phyloP scores from a whole-genome alignment of 2,113 vertebrate species.

The Cavia porcellus region DNA sequence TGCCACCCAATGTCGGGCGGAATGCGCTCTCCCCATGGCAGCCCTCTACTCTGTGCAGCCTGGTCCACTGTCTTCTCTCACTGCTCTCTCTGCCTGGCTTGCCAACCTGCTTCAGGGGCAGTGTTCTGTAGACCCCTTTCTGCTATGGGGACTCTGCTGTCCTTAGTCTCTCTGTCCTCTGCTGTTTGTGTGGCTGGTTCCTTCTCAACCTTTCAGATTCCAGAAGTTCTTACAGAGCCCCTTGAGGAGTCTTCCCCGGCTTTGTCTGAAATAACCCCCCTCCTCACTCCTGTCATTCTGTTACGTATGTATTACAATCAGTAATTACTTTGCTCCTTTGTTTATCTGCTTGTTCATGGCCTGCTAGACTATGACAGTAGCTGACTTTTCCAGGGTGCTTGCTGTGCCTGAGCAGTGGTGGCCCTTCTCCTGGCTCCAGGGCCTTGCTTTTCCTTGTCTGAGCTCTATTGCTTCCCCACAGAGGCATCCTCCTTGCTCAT shows the following conservation, averaged over 20 bases:
- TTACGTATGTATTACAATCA: not conserved
- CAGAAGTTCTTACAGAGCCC: not conserved
- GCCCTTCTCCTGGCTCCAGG: not conserved
- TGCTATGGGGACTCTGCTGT: not conserved
- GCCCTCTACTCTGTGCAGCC: not conserved
- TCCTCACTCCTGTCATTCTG: not conserved
- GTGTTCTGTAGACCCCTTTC: not conserved
- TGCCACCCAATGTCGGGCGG: not conserved
- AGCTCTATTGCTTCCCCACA: not conserved
- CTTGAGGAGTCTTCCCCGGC: not conserved
- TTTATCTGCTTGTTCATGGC: not conserved
- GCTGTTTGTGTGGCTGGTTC: too few relatives aligned
- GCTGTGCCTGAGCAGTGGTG: not conserved
- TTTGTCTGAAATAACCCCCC: not conserved
- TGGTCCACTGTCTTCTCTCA: not conserved
- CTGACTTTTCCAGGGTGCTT: not conserved
- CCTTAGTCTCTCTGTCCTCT: not conserved
- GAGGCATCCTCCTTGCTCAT: not conserved
- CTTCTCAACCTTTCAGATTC: not conserved
- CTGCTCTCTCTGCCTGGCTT: not conserved
- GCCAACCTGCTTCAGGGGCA: too few relatives aligned
- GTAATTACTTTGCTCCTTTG: not conserved
- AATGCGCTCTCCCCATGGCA: too few relatives aligned
- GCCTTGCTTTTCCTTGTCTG: fast-evolving
- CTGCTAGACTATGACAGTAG: not conserved